phyloP scores from a whole-genome alignment of 2,888 invertebrate genomes.

The Heliconius ismenius region DNA sequence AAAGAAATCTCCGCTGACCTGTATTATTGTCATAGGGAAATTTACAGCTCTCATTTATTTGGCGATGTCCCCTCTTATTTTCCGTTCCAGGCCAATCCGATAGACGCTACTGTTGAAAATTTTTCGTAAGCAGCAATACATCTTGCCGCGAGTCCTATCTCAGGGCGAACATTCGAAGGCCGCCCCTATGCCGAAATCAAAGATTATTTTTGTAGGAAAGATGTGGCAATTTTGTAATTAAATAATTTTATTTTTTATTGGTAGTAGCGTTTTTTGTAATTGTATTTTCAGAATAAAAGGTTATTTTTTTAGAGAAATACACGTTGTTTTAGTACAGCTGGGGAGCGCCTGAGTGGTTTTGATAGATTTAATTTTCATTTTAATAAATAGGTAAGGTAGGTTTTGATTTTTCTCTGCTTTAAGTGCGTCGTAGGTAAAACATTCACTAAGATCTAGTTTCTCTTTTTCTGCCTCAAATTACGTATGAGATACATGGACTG shows the following conservation, averaged over 20 bases:
- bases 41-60: slow-evolving; percentile 80
- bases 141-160: slow-evolving; percentile 81
- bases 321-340: no score
- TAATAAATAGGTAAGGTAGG: no score
- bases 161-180: slow-evolving; percentile 79
- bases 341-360: no score
- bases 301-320: not conserved
- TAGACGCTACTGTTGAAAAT: slow-evolving; percentile 80
- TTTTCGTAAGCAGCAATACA: slow-evolving; percentile 82
- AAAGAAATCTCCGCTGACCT: slow-evolving; percentile 81
- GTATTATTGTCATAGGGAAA: slow-evolving; percentile 82
- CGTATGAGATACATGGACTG: no score
- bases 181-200: slow-evolving; percentile 69
- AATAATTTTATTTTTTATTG: no score
- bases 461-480: no score
- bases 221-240: not conserved
- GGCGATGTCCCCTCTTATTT: slow-evolving; percentile 80
- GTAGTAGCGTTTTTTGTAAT: not conserved
- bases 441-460: no score
- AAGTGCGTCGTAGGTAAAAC: no score
- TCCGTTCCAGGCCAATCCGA: slow-evolving; percentile 81
- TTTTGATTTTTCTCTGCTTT: no score
- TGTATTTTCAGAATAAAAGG: not conserved
- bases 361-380: no score
- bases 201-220: slow-evolving; percentile 48